Evolutionary conservation across 2,113 vertebrate species (phyloP), one percentile per base, ranked within the genome.

Genomic region (Arothron firmamentum): DNA sequence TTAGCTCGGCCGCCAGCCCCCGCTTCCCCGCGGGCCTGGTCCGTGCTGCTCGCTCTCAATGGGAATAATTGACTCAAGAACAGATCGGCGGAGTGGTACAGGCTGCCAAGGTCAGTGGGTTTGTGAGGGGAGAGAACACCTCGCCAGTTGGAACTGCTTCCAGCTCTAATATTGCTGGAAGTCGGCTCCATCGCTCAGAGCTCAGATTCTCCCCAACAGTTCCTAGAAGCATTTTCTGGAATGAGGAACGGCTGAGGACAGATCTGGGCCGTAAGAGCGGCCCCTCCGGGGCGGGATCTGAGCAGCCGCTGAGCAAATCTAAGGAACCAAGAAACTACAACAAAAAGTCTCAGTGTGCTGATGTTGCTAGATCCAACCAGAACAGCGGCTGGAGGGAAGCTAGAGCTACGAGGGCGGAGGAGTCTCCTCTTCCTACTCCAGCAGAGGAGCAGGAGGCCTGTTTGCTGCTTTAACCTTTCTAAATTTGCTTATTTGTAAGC

Each of bases 31-130:
- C 2, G 28, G 28, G 9, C 11, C 34, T 38, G 34, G 2, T 38
- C 34, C 8, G 34, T 12, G 3, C 6, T 31, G 34, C 34, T 38
- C 9, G 34, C 34, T 38, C 34, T 38, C 10, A 38, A 9, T 12
- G 15, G 58, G 81, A 88, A 88, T 80, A 87, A 83, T 80, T 78
- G 78, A 85, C 83, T 79, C 78, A 77, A 81, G 80, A 83, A 83
- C 73, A 74, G 77, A 76, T 69, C 56, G 38, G 65, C 65, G 74
- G 72, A 70, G 80, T 55, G 21, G 74, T 53, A 34, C 25, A 2
- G 52, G 43, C 57, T 72, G 77, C 81, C 75, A 80, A 85, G 86
- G 85, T 87, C 87, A 83, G 19, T 70, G 83, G 72, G 89, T 90
- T 87, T 87, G 80, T 48, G 66, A 79, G 72, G 48, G 67, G 77